A percentile compares a stretch with the other conserved stretches of the same genome.
Evolutionary conservation across 2,888 invertebrate genomes (phyloP).

Genomic region (Drosophila siamana): DNA sequence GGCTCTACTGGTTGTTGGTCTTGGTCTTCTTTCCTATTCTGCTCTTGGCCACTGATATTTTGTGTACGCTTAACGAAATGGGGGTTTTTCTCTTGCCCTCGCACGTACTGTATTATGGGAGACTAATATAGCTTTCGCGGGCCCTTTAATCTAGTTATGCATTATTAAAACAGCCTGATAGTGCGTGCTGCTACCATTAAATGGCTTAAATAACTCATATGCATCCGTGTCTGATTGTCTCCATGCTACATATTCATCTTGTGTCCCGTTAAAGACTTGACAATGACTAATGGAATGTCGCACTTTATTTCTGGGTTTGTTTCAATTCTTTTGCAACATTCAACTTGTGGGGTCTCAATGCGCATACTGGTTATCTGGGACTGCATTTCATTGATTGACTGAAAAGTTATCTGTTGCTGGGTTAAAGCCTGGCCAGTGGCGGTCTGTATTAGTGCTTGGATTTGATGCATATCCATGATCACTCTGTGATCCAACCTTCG

Average conservation of each 20-base stretch:
- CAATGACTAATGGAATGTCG: neutral
- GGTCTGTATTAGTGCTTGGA: neutral
- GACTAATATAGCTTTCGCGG: neutral
- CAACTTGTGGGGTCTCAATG: neutral
- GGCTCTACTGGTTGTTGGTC: no score
- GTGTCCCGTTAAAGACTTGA: conserved; percentile 5
- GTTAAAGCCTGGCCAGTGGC: no score
- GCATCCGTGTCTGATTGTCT: neutral
- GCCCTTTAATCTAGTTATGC: neutral
- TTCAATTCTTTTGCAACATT: neutral
- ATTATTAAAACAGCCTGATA: neutral
- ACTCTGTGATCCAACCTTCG: neutral
- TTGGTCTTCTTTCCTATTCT: neutral
- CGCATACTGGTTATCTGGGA: no score
- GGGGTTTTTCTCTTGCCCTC: no score
- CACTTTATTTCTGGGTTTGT: neutral
- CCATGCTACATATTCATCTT: conserved; percentile 6
- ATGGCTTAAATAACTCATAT: neutral
- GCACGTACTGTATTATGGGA: neutral
- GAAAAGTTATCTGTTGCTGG: no score
- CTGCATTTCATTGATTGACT: no score
- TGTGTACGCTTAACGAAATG: no score
- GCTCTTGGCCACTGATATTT: neutral
- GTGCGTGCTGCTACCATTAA: neutral
- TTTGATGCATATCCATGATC: neutral